Conservation (phyloP, 2,113 vertebrate genomes). For the Corythoichthys haematopterus region DNA sequence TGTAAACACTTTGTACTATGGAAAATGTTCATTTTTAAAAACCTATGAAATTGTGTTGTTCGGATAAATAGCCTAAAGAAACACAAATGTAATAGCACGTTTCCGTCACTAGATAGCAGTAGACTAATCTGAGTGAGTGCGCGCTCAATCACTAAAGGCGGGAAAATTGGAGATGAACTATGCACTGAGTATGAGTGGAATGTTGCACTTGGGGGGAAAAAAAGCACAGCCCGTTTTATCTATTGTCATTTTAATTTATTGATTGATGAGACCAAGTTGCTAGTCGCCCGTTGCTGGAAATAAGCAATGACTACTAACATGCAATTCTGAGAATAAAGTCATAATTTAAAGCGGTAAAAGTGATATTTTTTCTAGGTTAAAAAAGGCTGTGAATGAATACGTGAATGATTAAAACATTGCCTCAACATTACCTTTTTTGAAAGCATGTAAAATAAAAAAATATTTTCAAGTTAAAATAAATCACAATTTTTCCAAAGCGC, state of each 20-base stretch:
- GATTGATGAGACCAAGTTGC: conserved; percentile 54
- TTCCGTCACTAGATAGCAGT: conserved; percentile 54
- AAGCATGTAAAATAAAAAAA: no score
- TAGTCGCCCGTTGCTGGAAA: conserved; percentile 26
- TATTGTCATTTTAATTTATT: conserved; percentile 55
- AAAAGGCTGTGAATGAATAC: background rate
- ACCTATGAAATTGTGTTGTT: no score
- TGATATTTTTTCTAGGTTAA: background rate
- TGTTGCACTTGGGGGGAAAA: conserved; percentile 29
- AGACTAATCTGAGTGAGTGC: background rate
- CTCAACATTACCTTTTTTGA: background rate
- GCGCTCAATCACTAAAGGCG: background rate
- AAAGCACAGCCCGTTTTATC: conserved; percentile 37
- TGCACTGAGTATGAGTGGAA: conserved; percentile 17
- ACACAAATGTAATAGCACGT: background rate
- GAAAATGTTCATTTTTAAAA: no score
- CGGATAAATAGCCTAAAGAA: background rate
- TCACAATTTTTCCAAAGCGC: no score
- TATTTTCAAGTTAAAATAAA: no score
- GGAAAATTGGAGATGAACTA: conserved; percentile 15
- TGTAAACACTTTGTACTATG: no score
- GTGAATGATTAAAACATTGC: background rate
- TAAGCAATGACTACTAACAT: conserved; percentile 9
- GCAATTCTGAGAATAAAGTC: background rate
- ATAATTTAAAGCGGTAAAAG: background rate